Evolutionary conservation across 2,888 invertebrate genomes (phyloP).

Genomic region (Rambutsinella grinnellia): DNA sequence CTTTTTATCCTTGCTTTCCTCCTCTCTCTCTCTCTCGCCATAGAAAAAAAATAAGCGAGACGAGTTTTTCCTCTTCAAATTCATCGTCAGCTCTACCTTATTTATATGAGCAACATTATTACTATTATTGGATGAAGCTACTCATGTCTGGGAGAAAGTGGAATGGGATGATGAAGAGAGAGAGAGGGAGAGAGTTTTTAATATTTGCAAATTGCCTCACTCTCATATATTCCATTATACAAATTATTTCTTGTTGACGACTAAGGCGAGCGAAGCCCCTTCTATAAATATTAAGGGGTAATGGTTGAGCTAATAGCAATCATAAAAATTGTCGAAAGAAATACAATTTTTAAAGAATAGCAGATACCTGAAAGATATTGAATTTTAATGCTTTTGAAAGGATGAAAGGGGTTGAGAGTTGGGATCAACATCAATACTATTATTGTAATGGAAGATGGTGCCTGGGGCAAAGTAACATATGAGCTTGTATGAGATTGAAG

Average conservation of each 20-base stretch:
- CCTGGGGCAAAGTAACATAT: constrained; percentile 62
- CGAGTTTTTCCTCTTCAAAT: constrained; percentile 15
- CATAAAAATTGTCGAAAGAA: too few relatives aligned
- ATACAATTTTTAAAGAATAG: too few relatives aligned
- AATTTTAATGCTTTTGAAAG: too few relatives aligned
- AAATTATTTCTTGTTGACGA: constrained; percentile 64
- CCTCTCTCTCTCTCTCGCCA: not conserved
- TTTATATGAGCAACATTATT: constrained; percentile 35
- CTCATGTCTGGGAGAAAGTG: constrained; percentile 1
- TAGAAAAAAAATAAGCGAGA: constrained; percentile 39
- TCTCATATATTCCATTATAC: constrained; percentile 64
- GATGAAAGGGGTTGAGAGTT: too few relatives aligned
- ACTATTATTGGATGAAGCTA: constrained; percentile 40
- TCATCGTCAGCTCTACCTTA: constrained; percentile 1
- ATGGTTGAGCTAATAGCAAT: too few relatives aligned
- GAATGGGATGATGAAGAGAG: constrained; percentile 41
- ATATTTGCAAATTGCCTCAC: constrained; percentile 66
- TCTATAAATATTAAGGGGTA: too few relatives aligned
- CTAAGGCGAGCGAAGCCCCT: too few relatives aligned
- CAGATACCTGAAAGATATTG: too few relatives aligned
- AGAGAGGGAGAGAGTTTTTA: constrained; percentile 59
- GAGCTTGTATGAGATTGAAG: too few relatives aligned
- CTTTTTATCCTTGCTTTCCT: not conserved
- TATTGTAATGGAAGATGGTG: constrained; percentile 62
- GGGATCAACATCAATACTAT: constrained; percentile 50